These are phyloP conservation scores for Trachemys scripta DNA, from an alignment of 2,113 vertebrate species.

Conservation along the genomic window DNA sequence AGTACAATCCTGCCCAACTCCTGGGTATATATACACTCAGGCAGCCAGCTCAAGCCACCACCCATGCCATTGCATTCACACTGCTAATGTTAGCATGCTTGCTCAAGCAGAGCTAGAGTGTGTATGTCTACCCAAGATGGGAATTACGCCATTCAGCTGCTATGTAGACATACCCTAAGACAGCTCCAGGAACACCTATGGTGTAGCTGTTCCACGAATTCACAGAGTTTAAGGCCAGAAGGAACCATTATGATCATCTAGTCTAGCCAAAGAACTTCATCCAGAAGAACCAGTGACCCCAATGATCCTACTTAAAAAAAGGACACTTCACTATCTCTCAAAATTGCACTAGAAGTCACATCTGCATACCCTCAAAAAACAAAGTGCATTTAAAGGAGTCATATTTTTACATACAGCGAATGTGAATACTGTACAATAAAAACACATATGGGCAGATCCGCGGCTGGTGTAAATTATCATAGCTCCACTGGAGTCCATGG, in stretches of 20 bases:
- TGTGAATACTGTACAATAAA: not conserved
- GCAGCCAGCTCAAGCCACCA: not conserved
- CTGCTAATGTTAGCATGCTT: not conserved
- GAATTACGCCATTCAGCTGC: not conserved
- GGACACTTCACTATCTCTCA: not conserved
- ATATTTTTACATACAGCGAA: not conserved
- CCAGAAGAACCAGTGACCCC: not conserved
- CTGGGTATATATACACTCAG: not conserved
- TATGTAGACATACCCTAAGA: not conserved
- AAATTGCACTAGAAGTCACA: not conserved
- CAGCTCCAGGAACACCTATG: not conserved
- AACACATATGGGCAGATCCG: not conserved
- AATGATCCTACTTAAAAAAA: not conserved
- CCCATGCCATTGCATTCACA: not conserved
- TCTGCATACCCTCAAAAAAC: not conserved
- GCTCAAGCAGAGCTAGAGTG: not conserved
- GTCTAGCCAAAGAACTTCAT: not conserved
- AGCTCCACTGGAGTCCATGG: not conserved
- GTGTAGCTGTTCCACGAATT: not conserved
- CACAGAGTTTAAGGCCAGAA: conserved; percentile 7
- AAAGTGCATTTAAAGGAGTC: not conserved
- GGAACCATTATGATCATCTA: not conserved
- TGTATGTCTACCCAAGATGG: not conserved
- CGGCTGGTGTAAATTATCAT: conserved; percentile 11
- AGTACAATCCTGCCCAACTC: not conserved